Conservation (phyloP, 2,113 vertebrate species). For the Burhinus oedicnemus region DNA sequence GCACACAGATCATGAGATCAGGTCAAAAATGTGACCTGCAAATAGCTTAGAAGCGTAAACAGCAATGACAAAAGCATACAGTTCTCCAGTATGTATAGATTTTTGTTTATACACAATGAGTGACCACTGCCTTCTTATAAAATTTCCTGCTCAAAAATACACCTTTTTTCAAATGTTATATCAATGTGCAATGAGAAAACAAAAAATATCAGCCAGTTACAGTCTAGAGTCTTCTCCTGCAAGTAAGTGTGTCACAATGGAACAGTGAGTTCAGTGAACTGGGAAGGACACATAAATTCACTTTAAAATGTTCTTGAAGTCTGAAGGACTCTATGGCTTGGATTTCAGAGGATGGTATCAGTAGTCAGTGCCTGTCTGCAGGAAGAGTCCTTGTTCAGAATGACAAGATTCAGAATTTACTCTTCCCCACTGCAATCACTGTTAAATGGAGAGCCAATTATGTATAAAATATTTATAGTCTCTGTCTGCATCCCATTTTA, state of each 20-base stretch:
- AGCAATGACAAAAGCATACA: background rate
- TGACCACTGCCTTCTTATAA: background rate
- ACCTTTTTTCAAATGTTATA: background rate
- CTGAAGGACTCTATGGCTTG: slow-evolving; percentile 8
- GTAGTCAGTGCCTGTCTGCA: slow-evolving; percentile 14
- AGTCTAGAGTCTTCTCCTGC: background rate
- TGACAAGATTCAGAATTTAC: background rate
- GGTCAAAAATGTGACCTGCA: background rate
- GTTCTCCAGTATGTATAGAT: background rate
- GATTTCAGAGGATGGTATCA: background rate
- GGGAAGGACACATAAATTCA: background rate
- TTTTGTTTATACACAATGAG: background rate
- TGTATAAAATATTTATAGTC: slow-evolving; percentile 6
- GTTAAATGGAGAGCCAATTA: background rate
- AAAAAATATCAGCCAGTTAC: background rate
- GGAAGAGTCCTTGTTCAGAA: background rate
- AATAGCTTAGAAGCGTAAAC: background rate
- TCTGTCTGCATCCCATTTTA: background rate
- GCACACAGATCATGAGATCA: background rate
- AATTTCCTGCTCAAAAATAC: background rate
- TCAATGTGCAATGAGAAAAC: background rate
- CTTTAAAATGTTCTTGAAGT: slow-evolving; percentile 13
- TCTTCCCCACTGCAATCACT: background rate
- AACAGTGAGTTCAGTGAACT: background rate
- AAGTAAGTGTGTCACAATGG: background rate